Conservation (phyloP, 2,113 vertebrate species). For the Dolichotis patagonum region DNA sequence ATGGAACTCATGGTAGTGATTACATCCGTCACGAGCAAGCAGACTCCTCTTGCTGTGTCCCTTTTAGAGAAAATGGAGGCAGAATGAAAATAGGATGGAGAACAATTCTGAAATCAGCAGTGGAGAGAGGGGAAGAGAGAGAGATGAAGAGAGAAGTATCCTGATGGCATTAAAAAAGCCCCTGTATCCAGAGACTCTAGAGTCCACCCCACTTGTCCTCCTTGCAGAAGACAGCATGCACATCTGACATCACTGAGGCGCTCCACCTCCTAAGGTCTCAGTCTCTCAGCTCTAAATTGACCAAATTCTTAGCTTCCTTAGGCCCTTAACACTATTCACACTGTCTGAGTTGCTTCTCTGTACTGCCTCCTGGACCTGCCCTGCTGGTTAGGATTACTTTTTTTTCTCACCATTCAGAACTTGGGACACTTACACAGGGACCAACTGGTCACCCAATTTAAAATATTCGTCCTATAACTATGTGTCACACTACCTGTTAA, state of each 20-base stretch:
- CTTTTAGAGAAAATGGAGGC: neutral
- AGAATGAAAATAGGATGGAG: neutral
- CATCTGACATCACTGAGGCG: neutral
- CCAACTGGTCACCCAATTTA: neutral
- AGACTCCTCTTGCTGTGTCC: neutral
- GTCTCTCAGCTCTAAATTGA: neutral
- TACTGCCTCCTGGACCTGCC: neutral
- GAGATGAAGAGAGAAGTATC: neutral
- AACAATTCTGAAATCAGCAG: neutral
- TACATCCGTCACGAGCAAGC: neutral
- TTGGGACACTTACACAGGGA: neutral
- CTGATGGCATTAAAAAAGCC: neutral
- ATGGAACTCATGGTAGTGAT: neutral
- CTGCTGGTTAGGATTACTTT: neutral
- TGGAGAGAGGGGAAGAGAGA: neutral
- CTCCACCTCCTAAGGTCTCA: neutral
- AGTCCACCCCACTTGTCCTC: neutral
- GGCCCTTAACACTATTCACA: neutral
- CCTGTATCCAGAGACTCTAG: neutral
- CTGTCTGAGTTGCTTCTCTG: neutral
- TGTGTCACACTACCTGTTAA: neutral
- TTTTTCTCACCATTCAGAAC: neutral
- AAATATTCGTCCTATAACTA: neutral
- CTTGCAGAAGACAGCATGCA: neutral
- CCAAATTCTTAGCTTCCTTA: neutral